Evolutionary conservation across 1,140 invertebrate genomes (phyloP), one percentile per base, ranked within the genome.

Genomic region (Octopus bimaculoides): DNA sequence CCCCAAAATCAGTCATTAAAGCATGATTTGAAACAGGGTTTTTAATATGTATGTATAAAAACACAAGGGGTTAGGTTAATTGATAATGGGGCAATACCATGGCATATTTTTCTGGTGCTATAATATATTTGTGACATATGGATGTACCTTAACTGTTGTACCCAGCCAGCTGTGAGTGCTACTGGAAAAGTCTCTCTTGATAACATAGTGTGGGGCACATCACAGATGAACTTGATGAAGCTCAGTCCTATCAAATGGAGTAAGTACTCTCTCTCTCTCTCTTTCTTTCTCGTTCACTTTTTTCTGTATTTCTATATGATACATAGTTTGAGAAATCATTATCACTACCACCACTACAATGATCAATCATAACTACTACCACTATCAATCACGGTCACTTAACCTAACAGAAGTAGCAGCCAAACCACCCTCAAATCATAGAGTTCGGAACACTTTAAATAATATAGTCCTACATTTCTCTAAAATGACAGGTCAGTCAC

Each of bases 141-240:
- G 26, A 41, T 41, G 26, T 41, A 41, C 71, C 77, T 79, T 78
- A 77, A 77, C 54, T 53, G 75, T 55, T 52, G 74, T 54, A n/a
- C 5, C 14, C 56, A 86, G 86, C 82, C 84, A 73, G 81, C 84
- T 9, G 78, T 82, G 9, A 83, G 83, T 76, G 81, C 83, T 10
- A 80, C 54, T 82, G 86, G 86, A 17, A 84, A 82, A 79, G 82
- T 85, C 17, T 54, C 77, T 55, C 83, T 84, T 53, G 84, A 85
- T 20, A 78, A 83, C 55, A 73, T 87, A 52, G 83, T 77, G 17
- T 87, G 86, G 86, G 83, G 77, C 12, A 26, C 56, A 54, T 82
- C 81, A n/a, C 86, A 87, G 61, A 81, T 85, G 12, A 71, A 81
- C 14, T 41, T 83, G 20, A 79, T 87, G 8, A 80, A 81, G 12